Evolutionary conservation across 1,140 invertebrate species (phyloP).

Genomic region (Parasteatoda tepidariorum): DNA sequence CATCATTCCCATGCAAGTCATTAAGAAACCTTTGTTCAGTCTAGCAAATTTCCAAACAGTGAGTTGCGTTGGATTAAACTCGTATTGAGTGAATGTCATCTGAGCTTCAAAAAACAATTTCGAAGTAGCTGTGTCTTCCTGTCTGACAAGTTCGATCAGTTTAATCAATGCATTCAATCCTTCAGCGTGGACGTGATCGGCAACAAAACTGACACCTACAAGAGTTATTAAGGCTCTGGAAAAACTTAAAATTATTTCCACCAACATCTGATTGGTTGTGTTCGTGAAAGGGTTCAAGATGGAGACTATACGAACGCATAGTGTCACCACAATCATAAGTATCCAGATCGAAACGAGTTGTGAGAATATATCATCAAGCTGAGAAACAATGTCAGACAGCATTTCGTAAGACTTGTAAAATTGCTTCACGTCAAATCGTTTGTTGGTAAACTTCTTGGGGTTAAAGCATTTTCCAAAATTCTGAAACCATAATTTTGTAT

Average conservation of each 20-base stretch:
- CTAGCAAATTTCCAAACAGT: slow-evolving; percentile 39
- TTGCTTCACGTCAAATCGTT: neutral
- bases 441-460: neutral
- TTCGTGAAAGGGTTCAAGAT: slow-evolving; percentile 18
- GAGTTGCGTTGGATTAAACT: slow-evolving; percentile 9
- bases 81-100: neutral
- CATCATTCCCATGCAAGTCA: slow-evolving; percentile 54
- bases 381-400: neutral
- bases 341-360: slow-evolving; percentile 30
- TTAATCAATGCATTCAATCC: neutral
- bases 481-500: slow-evolving; percentile 19
- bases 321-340: slow-evolving; percentile 22
- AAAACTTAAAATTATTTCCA: slow-evolving; percentile 1
- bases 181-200: slow-evolving; percentile 1
- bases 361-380: slow-evolving; percentile 23
- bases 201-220: slow-evolving; percentile 13
- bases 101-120: slow-evolving; percentile 18
- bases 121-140: neutral
- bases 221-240: neutral
- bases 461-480: neutral
- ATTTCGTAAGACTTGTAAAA: slow-evolving; percentile 3
- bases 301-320: slow-evolving; percentile 45
- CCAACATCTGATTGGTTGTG: slow-evolving; percentile 22
- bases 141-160: neutral
- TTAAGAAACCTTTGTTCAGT: slow-evolving; percentile 32